Base-by-base conservation (phyloP, 2,113 vertebrate species). In the Pachyramphus minor region DNA sequence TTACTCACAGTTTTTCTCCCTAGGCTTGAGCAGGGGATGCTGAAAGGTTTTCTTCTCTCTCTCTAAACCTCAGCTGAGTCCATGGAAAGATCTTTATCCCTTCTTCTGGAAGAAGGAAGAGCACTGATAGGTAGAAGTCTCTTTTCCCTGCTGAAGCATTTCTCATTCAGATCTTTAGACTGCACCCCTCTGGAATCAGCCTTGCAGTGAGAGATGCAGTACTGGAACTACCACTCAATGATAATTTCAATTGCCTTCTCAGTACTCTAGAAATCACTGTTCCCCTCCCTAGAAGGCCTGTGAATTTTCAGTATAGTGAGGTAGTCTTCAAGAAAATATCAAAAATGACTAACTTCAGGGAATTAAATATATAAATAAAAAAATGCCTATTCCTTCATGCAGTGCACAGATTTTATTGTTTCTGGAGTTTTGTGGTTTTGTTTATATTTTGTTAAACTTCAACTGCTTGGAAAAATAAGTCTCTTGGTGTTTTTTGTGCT, bases 341-440 rank as follows among this genome's bases (percentile, higher is more conserved):
- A n/a, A 84, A 56, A 72, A 41, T 2, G 41, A 58, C 35, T 50
- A 75, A 77, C 13, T 22, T 80, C 31, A 49, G 8, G 16, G 14
- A 89, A 39, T 45, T 60, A 6, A n/a, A 56, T 39, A 13, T 9
- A 16, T 4, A 53, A 14, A 42, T 15, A 33, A 12, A 31, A 31
- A 44, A 71, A 24, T 23, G 6, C 7, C 8, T n/a, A 15, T 74
- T 86, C 47, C 30, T 63, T 89, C 37, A 27, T 72, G 23, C 16
- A 89, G 24, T 60, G 35, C 5, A n/a, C 31, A 64, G 15, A 27
- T 86, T 45, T 63, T 64, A 13, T 35, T 78, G 12, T 53, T 86
- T 80, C 8, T 77, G 21, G 27, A 9, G 3, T 64, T 64, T 42
- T 8, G 16, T 1, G 0, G 0, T 41, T 63, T 47, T 37, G 1